Evolutionary conservation across 2,888 invertebrate genomes (phyloP).

Genomic region (Chloroclystis v-ata): DNA sequence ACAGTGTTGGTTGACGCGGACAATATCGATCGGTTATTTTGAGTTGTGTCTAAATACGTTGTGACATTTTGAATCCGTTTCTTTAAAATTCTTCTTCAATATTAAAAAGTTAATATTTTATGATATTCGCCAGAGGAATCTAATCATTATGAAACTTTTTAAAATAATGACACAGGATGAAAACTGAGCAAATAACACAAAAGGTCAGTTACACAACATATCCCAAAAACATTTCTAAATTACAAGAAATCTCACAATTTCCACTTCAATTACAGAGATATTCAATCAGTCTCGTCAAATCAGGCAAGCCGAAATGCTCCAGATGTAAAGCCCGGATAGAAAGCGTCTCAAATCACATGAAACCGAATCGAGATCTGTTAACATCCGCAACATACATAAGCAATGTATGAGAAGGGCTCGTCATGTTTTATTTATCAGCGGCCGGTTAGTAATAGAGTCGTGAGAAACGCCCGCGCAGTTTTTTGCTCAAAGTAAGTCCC

Average conservation of each 20-base stretch:
- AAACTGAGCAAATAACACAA: too few species aligned
- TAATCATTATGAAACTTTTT: too few species aligned
- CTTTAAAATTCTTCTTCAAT: too few species aligned
- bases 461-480: conserved; percentile 71
- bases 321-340: conserved; percentile 40
- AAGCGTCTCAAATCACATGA: conserved; percentile 67
- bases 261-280: neutral
- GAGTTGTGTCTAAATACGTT: neutral
- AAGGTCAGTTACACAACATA: neutral
- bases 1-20: conserved; percentile 31
- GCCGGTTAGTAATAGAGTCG: conserved; percentile 75
- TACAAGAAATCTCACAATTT: too few species aligned
- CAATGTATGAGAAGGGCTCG: conserved; percentile 71
- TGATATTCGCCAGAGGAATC: too few species aligned
- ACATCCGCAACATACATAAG: conserved; percentile 62
- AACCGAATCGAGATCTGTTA: conserved; percentile 66
- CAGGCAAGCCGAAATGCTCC: conserved; percentile 30
- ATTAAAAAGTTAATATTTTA: too few species aligned
- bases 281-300: conserved; percentile 17
- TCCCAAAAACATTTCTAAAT: too few species aligned
- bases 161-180: too few species aligned
- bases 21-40: neutral
- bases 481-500: conserved; percentile 65
- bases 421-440: conserved; percentile 78
- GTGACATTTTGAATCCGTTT: conserved; percentile 13